Conservation (phyloP, 2,888 invertebrate genomes). For the Elmis aenea region DNA sequence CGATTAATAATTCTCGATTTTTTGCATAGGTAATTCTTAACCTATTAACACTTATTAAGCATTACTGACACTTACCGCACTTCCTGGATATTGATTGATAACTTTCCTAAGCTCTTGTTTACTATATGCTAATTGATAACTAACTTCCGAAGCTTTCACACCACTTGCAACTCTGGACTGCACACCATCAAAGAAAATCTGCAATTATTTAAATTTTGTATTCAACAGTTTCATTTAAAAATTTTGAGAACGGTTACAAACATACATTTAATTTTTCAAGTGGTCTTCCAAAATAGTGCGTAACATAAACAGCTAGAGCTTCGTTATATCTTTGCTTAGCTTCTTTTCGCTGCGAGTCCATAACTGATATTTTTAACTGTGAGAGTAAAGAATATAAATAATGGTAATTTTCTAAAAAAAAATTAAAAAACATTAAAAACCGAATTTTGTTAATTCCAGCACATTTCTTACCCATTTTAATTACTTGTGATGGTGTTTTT, state of each 20-base stretch:
- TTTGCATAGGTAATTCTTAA: neutral
- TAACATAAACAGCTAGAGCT: constrained; percentile 86
- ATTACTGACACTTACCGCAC: constrained; percentile 42
- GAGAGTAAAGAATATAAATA: constrained; percentile 82
- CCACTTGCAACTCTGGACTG: constrained; percentile 89
- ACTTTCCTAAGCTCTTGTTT: constrained; percentile 94
- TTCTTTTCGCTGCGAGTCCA: constrained; percentile 85
- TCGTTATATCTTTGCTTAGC: constrained; percentile 87
- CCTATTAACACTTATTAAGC: neutral
- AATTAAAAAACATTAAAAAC: constrained; percentile 5
- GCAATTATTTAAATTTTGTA: constrained; percentile 5
- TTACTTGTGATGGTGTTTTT: constrained; percentile 88
- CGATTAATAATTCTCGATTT: neutral
- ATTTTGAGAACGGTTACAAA: constrained; percentile 13
- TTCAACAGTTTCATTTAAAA: no score
- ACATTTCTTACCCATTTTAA: constrained; percentile 84
- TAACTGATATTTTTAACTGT: constrained; percentile 81
- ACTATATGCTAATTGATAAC: constrained; percentile 95
- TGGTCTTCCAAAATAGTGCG: constrained; percentile 89
- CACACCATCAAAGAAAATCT: constrained; percentile 86
- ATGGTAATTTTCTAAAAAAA: constrained; percentile 91
- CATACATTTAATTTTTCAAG: constrained; percentile 84
- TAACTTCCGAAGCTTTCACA: constrained; percentile 94
- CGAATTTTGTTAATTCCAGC: no score
- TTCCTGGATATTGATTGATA: constrained; percentile 88